Conservation (phyloP, 2,888 invertebrate species). For the Trissoscelio sp. region DNA sequence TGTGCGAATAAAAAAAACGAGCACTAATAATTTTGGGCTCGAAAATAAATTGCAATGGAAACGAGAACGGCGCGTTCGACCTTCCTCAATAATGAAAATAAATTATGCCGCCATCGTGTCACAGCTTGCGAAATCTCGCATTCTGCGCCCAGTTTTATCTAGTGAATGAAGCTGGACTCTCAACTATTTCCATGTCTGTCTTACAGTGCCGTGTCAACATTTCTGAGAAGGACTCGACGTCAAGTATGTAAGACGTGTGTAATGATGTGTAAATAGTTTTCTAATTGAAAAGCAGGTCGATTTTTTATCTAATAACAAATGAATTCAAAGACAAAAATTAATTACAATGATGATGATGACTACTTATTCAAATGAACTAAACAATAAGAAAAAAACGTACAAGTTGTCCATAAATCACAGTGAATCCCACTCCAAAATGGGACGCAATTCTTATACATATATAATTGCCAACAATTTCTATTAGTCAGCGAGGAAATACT, state of each 20-base stretch:
- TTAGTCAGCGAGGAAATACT: not conserved
- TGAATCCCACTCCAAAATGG: no score
- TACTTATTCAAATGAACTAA: no score
- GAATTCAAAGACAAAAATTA: no score
- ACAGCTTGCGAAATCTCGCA: constrained; percentile 62
- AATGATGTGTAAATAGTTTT: constrained; percentile 58
- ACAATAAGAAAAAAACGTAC: no score
- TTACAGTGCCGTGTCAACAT: constrained; percentile 50
- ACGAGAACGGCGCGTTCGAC: constrained; percentile 56
- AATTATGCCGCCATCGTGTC: constrained; percentile 59
- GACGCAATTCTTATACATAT: no score
- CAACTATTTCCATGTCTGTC: constrained; percentile 60
- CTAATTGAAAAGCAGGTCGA: constrained; percentile 53
- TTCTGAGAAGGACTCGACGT: constrained; percentile 58
- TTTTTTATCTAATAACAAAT: no score
- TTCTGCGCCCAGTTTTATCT: constrained; percentile 63
- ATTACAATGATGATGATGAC: no score
- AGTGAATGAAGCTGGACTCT: constrained; percentile 55
- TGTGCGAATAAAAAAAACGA: no score
- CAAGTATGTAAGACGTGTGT: constrained; percentile 47
- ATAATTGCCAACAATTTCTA: not conserved
- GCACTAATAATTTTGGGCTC: no score
- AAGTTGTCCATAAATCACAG: no score
- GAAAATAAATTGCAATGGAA: constrained; percentile 25
- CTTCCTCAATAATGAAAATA: constrained; percentile 68